Evolutionary conservation across 2,888 invertebrate genomes (phyloP).

Genomic region (Drosophila meridiana): DNA sequence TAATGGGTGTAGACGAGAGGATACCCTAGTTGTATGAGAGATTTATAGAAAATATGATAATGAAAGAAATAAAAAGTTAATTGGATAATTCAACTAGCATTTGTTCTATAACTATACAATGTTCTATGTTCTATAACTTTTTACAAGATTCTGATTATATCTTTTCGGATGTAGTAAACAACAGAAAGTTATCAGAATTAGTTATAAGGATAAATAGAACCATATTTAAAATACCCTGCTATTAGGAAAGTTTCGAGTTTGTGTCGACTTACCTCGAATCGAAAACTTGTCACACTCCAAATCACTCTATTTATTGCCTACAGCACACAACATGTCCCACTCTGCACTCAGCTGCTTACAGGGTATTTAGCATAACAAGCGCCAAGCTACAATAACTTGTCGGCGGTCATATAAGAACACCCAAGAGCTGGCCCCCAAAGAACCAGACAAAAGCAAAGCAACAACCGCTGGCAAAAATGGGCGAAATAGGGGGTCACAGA

Average conservation of each 20-base stretch:
- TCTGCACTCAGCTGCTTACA: neutral
- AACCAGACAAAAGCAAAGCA: slow-evolving; percentile 75
- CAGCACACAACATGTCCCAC: neutral
- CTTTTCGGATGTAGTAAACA: too few relatives aligned
- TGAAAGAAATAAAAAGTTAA: neutral
- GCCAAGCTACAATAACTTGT: slow-evolving; percentile 57
- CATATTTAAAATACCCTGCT: too few relatives aligned
- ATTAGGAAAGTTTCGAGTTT: too few relatives aligned
- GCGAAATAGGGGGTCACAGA: slow-evolving; percentile 47
- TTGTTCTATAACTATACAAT: too few relatives aligned
- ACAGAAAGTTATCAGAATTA: too few relatives aligned
- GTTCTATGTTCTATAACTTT: too few relatives aligned
- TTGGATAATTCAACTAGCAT: too few relatives aligned
- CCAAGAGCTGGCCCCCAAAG: slow-evolving; percentile 56
- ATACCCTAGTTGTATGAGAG: slow-evolving; percentile 5
- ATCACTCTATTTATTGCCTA: too few relatives aligned
- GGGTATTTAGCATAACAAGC: slow-evolving; percentile 48
- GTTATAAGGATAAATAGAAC: too few relatives aligned
- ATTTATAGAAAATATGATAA: neutral
- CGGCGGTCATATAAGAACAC: slow-evolving; percentile 78
- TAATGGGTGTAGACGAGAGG: neutral
- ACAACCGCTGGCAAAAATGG: slow-evolving; percentile 74
- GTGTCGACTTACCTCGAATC: too few relatives aligned
- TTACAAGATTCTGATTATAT: too few relatives aligned
- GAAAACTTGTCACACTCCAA: too few relatives aligned